Base-by-base conservation (phyloP, 92 coral and sea anemone species). In the Zoanthus sociatus region DNA sequence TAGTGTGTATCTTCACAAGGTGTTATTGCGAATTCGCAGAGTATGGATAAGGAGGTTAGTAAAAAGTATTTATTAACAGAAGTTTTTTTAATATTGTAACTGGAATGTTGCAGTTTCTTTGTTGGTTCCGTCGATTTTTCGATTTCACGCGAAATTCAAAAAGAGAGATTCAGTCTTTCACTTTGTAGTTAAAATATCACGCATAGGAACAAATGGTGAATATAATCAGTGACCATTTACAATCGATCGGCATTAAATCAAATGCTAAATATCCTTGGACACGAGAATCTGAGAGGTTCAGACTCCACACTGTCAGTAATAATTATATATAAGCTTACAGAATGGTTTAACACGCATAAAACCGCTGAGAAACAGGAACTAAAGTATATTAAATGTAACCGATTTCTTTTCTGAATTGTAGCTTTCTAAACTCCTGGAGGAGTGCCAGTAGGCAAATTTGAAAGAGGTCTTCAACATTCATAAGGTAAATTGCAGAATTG, bases 11-110 rank as follows among this genome's bases (percentile, higher is more conserved):
- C 66, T 16, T 58, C 66, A 58, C 66, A 58, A 58, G 66, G 66
- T 58, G 66, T 14, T 58, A 58, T 58, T 58, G 66, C n/a, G 66
- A 58, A 58, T 58, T 56, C 3, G 66, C 66, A 11, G 66, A 58
- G 66, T 58, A 58, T 58, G 66, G 66, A 58, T 58, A 21, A 58
- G 66, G 66, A 58, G 66, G 66, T 58, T 58, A 58, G 66, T 11
- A 58, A 58, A 58, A 58, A 58, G 18, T 58, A 7, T 58, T 58
- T 58, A 58, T 58, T 1, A 58, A 58, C 14, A 1, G 18, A 58
- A 58, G 66, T 58, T 58, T 58, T 58, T 58, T 58, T 58, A 58
- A 1, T 50, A 2, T 2, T 50, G 5, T 15, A 58, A 58, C 66
- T 58, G 66, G 66, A 58, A 58, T 58, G n/a, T 58, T 14, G n/a